phyloP scores from a whole-genome alignment of 2,888 invertebrate species.

The Atethmia centrago region DNA sequence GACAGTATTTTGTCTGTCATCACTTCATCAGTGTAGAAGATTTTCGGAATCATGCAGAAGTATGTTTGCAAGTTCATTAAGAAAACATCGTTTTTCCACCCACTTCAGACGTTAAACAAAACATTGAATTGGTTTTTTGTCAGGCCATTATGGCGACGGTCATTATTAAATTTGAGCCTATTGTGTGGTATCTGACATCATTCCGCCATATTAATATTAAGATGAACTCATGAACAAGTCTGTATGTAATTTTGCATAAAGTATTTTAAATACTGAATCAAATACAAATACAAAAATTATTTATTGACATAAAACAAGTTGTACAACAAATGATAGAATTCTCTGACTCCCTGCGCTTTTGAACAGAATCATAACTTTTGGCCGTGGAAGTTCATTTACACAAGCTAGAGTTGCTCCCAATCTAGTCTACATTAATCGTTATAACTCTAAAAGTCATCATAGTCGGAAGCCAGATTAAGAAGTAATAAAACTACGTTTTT shows the following conservation, averaged over 20 bases:
- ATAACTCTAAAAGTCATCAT: neutral
- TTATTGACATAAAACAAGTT: no score
- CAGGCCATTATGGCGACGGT: conserved; percentile 2
- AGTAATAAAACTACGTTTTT: neutral
- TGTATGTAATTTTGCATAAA: conserved; percentile 1
- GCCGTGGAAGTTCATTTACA: neutral
- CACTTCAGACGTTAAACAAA: conserved; percentile 33
- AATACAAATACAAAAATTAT: no score
- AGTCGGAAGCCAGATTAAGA: neutral
- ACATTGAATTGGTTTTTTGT: conserved; percentile 31
- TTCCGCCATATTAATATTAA: conserved; percentile 31
- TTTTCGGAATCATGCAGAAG: neutral
- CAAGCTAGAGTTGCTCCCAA: no score
- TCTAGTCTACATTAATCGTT: neutral
- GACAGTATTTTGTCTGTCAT: neutral
- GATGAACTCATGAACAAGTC: conserved; percentile 8
- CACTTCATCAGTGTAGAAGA: neutral
- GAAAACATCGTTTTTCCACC: neutral
- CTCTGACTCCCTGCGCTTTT: no score
- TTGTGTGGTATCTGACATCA: conserved; percentile 40
- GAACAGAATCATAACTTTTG: no score
- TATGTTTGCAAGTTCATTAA: neutral
- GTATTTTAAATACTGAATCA: neutral
- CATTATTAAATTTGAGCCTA: conserved; percentile 39
- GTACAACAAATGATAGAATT: no score